Conservation (phyloP, 2,113 vertebrate species). For the Axis porcinus region DNA sequence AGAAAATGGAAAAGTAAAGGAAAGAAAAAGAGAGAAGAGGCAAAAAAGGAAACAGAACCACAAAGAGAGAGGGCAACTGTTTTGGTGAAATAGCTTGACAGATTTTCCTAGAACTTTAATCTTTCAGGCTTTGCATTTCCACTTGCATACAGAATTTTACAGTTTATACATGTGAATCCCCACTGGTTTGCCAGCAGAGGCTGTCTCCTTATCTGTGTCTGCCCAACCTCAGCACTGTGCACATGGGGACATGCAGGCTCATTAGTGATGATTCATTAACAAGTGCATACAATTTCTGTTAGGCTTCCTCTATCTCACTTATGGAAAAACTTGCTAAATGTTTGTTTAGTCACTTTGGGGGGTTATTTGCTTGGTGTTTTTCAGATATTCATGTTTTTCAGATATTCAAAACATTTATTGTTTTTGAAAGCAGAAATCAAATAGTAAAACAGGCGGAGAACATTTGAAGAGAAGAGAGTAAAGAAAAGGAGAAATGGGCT, state of each 20-base stretch:
- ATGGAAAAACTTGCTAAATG: neutral
- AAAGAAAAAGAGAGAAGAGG: neutral
- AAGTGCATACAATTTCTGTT: neutral
- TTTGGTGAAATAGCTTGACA: neutral
- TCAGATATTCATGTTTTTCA: neutral
- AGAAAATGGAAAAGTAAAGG: neutral
- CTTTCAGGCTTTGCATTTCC: neutral
- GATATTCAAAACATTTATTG: neutral
- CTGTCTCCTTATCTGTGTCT: neutral
- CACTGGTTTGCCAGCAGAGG: neutral
- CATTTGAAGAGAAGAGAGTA: neutral
- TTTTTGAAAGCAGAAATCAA: conserved; percentile 1
- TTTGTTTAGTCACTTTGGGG: neutral
- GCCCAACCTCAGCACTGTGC: neutral
- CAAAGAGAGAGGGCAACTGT: neutral
- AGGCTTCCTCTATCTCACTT: neutral
- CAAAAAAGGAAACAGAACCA: neutral
- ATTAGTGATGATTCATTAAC: neutral
- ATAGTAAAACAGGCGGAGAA: neutral
- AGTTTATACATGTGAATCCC: neutral
- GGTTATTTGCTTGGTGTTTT: neutral
- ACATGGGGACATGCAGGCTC: accelerated
- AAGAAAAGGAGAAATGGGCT: neutral
- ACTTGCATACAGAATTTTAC: neutral
- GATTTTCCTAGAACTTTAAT: neutral